These are phyloP conservation scores for Terebella lapidaria DNA, from an alignment of 2,888 invertebrate genomes.

Conservation along the genomic window DNA sequence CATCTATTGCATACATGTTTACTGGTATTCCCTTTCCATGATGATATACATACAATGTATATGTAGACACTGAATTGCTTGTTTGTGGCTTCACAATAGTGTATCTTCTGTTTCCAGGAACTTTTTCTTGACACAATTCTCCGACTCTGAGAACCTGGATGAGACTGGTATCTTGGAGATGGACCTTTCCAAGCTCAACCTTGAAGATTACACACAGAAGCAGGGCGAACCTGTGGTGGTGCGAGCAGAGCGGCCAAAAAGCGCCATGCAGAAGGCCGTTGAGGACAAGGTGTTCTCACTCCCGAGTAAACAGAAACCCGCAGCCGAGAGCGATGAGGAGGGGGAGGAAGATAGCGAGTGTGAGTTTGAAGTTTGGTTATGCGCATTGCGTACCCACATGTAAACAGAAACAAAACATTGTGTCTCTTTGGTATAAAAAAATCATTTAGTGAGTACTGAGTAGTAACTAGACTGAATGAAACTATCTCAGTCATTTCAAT, in stretches of 20 bases:
- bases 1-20: too few species aligned
- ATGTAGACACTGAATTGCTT: too few species aligned
- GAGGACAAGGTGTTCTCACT: constrained; percentile 41
- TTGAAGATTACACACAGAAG: neutral
- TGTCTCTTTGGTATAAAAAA: too few species aligned
- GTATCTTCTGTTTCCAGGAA: constrained; percentile 33
- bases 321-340: constrained; percentile 28
- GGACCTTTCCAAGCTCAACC: constrained; percentile 31
- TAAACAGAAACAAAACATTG: neutral
- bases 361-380: neutral
- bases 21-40: too few species aligned
- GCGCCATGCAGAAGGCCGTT: constrained; percentile 41
- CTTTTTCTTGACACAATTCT: constrained; percentile 49
- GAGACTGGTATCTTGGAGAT: constrained; percentile 45
- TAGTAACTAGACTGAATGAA: too few species aligned
- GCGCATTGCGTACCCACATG: neutral
- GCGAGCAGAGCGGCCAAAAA: constrained; percentile 30
- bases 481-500: too few species aligned
- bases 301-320: constrained; percentile 14
- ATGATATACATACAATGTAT: too few species aligned
- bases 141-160: constrained; percentile 36
- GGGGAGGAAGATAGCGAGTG: constrained; percentile 16
- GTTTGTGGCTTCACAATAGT: too few species aligned
- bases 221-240: neutral
- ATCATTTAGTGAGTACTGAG: too few species aligned